phyloP scores from a whole-genome alignment of 2,888 invertebrate genomes.

The Agrochola litura region DNA sequence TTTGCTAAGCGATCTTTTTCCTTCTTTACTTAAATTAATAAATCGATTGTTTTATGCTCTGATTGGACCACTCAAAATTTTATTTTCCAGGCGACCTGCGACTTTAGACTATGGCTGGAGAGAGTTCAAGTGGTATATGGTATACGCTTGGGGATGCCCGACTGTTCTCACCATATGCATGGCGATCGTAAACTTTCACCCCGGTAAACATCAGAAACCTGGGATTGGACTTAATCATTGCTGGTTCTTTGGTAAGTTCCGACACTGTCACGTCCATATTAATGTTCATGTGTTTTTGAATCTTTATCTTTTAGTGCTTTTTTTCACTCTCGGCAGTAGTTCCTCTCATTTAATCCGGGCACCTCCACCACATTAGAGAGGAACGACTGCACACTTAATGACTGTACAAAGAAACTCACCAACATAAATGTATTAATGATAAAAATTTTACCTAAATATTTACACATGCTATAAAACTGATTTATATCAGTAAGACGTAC shows the following conservation, averaged over 20 bases:
- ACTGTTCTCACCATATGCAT: conserved; percentile 87
- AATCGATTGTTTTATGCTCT: background rate
- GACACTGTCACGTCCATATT: background rate
- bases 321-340: background rate
- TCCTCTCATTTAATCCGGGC: background rate
- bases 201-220: conserved; percentile 89
- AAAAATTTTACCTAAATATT: background rate
- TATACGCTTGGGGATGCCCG: conserved; percentile 91
- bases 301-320: background rate
- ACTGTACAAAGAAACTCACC: background rate
- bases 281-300: background rate
- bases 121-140: conserved; percentile 88
- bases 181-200: conserved; percentile 88
- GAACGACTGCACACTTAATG: background rate
- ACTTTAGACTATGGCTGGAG: conserved; percentile 89
- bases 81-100: conserved; percentile 75
- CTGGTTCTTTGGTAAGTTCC: conserved; percentile 91
- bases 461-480: too few species aligned
- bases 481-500: too few species aligned
- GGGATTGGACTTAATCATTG: conserved; percentile 91
- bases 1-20: background rate
- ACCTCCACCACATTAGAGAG: background rate
- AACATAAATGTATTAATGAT: background rate
- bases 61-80: background rate
- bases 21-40: background rate